phyloP scores from a whole-genome alignment of 2,888 invertebrate species.

The Aphrophora alni region DNA sequence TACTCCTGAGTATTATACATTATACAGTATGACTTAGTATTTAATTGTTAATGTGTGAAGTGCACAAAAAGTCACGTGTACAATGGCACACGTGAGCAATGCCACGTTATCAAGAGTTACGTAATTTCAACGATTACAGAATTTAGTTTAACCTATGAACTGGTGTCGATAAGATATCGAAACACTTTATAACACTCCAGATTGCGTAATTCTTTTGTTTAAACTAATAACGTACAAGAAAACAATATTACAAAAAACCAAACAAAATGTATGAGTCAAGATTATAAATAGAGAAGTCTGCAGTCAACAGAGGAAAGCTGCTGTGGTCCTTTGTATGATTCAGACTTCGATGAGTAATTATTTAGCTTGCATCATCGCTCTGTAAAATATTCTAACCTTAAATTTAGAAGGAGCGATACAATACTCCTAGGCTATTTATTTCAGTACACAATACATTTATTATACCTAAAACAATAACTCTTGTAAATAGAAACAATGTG shows the following conservation, averaged over 20 bases:
- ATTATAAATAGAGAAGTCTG: background rate
- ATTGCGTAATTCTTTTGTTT: background rate
- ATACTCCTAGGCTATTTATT: background rate
- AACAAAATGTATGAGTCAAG: no score
- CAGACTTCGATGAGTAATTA: background rate
- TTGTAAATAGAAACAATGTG: background rate
- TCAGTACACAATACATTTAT: no score
- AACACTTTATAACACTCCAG: background rate
- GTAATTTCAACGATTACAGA: background rate
- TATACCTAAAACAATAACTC: no score
- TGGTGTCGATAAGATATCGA: background rate
- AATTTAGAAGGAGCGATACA: background rate
- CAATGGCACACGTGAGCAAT: background rate
- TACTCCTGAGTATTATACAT: no score
- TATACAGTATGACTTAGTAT: no score
- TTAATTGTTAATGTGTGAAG: background rate
- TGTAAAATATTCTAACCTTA: background rate
- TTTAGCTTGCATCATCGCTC: background rate
- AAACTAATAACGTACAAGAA: background rate
- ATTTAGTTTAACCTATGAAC: slow-evolving; percentile 6
- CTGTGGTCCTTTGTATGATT: slow-evolving; percentile 2
- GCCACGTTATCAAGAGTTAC: background rate
- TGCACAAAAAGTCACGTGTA: background rate
- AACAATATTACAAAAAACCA: no score
- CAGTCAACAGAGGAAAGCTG: background rate